phyloP scores from a whole-genome alignment of 2,113 vertebrate genomes.

The Bubo blakistoni region DNA sequence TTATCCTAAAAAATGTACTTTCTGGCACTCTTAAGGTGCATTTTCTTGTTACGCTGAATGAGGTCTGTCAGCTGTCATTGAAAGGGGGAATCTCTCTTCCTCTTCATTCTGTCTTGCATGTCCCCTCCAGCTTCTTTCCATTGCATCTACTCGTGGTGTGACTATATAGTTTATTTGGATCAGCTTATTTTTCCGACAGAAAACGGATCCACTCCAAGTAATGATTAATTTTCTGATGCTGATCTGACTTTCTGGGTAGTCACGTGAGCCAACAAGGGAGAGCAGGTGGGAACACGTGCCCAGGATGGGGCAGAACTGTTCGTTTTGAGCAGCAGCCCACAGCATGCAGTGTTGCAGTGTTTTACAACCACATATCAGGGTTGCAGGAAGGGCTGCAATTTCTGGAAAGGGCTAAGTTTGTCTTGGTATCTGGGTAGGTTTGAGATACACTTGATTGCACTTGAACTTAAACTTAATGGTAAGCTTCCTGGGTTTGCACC shows the following conservation, averaged over 20 bases:
- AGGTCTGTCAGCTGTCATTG: not conserved
- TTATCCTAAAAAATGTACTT: not conserved
- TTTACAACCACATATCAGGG: accelerated
- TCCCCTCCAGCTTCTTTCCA: not conserved
- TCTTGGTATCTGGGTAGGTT: not conserved
- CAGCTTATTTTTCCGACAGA: not conserved
- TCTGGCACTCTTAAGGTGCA: not conserved
- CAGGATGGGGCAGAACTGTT: not conserved
- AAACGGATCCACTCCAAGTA: not conserved
- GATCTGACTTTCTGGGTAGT: not conserved
- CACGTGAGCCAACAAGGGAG: not conserved
- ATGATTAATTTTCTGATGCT: not conserved
- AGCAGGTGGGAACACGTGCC: not conserved
- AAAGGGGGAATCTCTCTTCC: not conserved
- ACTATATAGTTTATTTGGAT: not conserved
- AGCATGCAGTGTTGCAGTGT: not conserved
- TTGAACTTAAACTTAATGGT: not conserved
- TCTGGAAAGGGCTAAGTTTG: not conserved
- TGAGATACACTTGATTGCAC: not conserved
- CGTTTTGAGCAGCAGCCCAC: accelerated
- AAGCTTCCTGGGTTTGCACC: not conserved
- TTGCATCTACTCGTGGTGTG: not conserved
- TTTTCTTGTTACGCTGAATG: not conserved
- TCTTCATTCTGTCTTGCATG: not conserved
- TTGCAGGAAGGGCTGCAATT: not conserved